phyloP scores from a whole-genome alignment of 2,113 vertebrate species.

The Typhlomys cinereus region DNA sequence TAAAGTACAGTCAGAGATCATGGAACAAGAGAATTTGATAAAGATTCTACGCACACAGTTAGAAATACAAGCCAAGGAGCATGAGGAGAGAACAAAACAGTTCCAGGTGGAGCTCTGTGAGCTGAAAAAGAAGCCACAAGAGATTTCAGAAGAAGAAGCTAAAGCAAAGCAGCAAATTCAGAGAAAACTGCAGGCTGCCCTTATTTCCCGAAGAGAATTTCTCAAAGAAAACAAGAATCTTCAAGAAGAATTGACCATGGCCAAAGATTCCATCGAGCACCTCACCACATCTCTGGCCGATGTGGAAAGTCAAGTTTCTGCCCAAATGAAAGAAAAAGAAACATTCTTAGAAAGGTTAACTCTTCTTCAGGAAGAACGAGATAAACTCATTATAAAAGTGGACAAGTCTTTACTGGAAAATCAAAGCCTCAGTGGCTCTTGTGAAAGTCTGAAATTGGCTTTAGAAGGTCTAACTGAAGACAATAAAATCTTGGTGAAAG shows the following conservation, averaged over 20 bases:
- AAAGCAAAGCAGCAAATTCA: conserved; percentile 91
- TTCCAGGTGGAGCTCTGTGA: conserved; percentile 87
- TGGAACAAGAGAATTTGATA: conserved; percentile 89
- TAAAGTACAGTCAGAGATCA: conserved; percentile 86
- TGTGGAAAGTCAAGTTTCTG: conserved; percentile 83
- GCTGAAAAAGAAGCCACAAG: conserved; percentile 86
- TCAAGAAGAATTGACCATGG: conserved; percentile 87
- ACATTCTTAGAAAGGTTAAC: conserved; percentile 80
- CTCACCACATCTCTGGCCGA: conserved; percentile 84
- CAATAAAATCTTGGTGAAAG: conserved; percentile 87
- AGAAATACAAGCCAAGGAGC: conserved; percentile 82
- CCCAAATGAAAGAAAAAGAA: conserved; percentile 79
- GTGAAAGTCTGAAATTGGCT: conserved; percentile 92
- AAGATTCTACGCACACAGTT: conserved; percentile 86
- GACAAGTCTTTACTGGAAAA: conserved; percentile 91
- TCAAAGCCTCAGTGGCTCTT: conserved; percentile 89
- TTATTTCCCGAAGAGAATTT: conserved; percentile 95
- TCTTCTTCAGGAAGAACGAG: conserved; percentile 85
- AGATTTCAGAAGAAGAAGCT: conserved; percentile 82
- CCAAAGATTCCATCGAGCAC: conserved; percentile 79
- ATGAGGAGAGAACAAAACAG: conserved; percentile 85
- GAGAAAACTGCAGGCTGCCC: conserved; percentile 96
- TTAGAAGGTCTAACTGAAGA: conserved; percentile 89
- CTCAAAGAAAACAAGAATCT: conserved; percentile 92
- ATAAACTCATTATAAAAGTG: conserved; percentile 89